phyloP scores from a whole-genome alignment of 2,797 vertebrate genomes.

The Anguilla pacifica region DNA sequence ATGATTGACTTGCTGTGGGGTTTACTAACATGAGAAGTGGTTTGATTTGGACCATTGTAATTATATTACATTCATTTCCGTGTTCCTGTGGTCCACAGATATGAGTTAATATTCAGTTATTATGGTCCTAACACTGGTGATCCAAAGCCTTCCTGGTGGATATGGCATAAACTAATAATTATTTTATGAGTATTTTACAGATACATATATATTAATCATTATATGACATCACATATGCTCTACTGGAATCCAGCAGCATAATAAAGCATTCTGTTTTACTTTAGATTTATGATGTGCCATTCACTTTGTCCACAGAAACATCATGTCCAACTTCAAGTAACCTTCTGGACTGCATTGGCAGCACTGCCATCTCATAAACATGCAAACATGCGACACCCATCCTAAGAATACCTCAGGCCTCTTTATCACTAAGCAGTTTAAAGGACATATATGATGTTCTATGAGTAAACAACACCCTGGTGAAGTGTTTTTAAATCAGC shows the following conservation, averaged over 20 bases:
- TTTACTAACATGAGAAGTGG: background rate
- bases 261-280: background rate
- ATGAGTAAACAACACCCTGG: background rate
- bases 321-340: background rate
- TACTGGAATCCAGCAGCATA: background rate
- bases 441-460: background rate
- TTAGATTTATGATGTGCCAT: background rate
- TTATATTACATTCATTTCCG: background rate
- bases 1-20: background rate
- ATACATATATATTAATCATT: background rate
- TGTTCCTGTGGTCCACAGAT: background rate
- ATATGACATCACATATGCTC: background rate
- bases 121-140: background rate
- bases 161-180: too few species aligned
- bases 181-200: background rate
- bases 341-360: background rate
- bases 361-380: background rate
- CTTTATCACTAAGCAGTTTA: background rate
- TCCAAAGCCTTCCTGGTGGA: background rate
- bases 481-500: background rate
- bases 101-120: background rate
- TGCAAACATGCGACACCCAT: too few species aligned
- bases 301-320: background rate
- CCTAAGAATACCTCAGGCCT: background rate
- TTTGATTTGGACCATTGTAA: background rate